Conservation (phyloP, 2,113 vertebrate genomes). For the Gyps fulvus region DNA sequence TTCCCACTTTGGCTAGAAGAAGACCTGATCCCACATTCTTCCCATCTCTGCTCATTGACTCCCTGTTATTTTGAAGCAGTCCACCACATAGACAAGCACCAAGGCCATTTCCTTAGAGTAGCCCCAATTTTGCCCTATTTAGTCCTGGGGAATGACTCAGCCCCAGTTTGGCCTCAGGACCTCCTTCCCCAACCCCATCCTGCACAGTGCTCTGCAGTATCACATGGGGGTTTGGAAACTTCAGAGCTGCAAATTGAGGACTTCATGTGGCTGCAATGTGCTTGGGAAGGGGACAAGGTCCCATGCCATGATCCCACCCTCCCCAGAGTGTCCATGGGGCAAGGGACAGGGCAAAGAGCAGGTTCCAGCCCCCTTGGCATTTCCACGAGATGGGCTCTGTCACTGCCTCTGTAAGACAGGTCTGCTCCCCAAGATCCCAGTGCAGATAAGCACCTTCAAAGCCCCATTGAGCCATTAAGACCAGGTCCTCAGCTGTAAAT, state of each 20-base stretch:
- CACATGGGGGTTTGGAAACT: neutral
- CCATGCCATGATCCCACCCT: neutral
- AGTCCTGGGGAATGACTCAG: neutral
- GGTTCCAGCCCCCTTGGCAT: neutral
- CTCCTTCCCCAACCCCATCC: neutral
- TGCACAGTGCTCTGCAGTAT: neutral
- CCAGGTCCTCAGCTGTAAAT: conserved; percentile 10
- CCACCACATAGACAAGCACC: neutral
- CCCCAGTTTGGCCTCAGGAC: neutral
- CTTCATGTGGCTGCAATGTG: neutral
- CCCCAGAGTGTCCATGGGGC: neutral
- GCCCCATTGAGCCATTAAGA: neutral
- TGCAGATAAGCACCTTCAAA: neutral
- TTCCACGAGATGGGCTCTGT: neutral
- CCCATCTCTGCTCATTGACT: neutral
- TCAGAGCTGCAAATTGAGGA: neutral
- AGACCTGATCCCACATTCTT: neutral
- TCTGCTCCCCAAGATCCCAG: neutral
- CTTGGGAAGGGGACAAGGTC: neutral
- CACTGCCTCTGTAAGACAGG: neutral
- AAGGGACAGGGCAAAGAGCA: neutral
- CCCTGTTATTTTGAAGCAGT: neutral
- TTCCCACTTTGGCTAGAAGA: neutral
- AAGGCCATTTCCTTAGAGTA: neutral
- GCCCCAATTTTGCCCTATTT: neutral